Conservation (phyloP, 1,140 invertebrate genomes). For the Zaprionus taronus region DNA sequence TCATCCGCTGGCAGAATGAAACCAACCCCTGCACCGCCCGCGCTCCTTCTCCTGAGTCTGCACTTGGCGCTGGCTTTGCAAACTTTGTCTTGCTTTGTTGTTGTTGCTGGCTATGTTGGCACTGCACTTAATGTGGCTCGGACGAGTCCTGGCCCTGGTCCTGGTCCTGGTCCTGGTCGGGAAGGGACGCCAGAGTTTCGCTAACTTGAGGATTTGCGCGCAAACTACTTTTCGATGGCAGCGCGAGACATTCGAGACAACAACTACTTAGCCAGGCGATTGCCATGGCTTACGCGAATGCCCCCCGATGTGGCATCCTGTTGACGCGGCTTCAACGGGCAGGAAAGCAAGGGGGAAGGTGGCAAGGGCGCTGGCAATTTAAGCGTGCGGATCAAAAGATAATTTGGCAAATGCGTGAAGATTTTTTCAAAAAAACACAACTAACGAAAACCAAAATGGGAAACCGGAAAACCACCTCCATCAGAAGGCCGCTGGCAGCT, state of each 20-base stretch:
- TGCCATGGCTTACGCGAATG: slow-evolving; percentile 67
- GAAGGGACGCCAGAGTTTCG: slow-evolving; percentile 56
- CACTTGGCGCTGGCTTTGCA: slow-evolving; percentile 50
- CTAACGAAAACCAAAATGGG: slow-evolving; percentile 18
- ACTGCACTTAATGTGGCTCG: slow-evolving; percentile 70
- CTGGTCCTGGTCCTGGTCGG: not conserved
- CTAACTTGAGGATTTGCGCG: slow-evolving; percentile 82
- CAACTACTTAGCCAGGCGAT: slow-evolving; percentile 82
- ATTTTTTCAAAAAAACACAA: slow-evolving; percentile 63
- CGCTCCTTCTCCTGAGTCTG: not conserved
- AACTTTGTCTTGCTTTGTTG: slow-evolving; percentile 45
- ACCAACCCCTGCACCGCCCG: slow-evolving; percentile 1
- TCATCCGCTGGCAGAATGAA: slow-evolving; percentile 65
- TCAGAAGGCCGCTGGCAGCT: slow-evolving; percentile 37
- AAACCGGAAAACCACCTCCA: slow-evolving; percentile 26
- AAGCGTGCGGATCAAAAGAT: slow-evolving; percentile 83
- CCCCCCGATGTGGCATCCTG: slow-evolving; percentile 59
- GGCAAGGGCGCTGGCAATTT: slow-evolving; percentile 44
- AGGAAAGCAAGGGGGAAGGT: not conserved
- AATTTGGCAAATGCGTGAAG: slow-evolving; percentile 84
- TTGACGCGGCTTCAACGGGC: slow-evolving; percentile 58
- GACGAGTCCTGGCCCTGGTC: slow-evolving; percentile 42
- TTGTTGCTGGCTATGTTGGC: slow-evolving; percentile 52
- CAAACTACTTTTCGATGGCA: slow-evolving; percentile 82
- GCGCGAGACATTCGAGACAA: slow-evolving; percentile 58